Conservation (phyloP, 2,797 vertebrate species). For the Acrossocheilus fasciatus region DNA sequence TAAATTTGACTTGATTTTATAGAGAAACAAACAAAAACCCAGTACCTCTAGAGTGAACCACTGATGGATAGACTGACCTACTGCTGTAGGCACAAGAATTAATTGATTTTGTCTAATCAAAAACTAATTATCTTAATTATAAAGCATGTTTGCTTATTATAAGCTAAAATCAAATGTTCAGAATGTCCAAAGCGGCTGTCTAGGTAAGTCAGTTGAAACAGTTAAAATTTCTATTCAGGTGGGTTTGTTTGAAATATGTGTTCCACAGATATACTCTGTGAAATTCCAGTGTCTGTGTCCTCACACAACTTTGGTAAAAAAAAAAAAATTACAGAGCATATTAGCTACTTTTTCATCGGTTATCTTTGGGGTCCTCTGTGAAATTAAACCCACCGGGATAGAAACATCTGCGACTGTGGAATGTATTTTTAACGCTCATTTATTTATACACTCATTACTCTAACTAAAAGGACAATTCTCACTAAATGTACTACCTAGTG, state of each 20-base stretch:
- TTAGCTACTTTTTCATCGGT: neutral
- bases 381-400: neutral
- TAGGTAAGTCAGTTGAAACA: neutral
- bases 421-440: constrained; percentile 21
- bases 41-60: neutral
- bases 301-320: constrained; percentile 1
- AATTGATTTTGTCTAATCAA: constrained; percentile 8
- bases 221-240: neutral
- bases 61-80: constrained; percentile 18
- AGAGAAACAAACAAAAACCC: neutral
- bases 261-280: neutral
- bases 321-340: neutral
- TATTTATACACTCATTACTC: constrained; percentile 16
- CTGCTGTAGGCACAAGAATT: constrained; percentile 10
- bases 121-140: constrained; percentile 18
- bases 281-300: neutral
- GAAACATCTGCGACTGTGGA: constrained; percentile 16
- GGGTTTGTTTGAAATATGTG: neutral
- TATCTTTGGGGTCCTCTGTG: constrained; percentile 4
- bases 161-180: neutral
- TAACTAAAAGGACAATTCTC: constrained; percentile 3
- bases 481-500: neutral
- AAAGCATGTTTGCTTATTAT: constrained; percentile 10
- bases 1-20: constrained; percentile 15
- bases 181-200: neutral